phyloP scores from a whole-genome alignment of 2,888 invertebrate species.

The Dyspetes luteomarginatus region DNA sequence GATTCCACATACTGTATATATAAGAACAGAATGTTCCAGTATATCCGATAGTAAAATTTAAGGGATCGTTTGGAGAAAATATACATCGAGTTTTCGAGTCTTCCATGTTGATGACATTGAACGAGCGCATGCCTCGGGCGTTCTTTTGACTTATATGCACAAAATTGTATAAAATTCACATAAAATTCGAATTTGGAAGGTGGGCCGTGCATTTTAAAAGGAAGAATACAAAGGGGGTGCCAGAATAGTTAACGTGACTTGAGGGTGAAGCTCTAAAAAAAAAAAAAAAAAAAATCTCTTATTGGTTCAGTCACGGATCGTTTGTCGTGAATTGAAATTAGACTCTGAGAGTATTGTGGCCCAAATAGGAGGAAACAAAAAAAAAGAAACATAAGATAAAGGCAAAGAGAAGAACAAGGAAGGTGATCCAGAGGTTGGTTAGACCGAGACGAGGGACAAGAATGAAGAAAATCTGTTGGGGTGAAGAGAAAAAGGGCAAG shows the following conservation, averaged over 20 bases:
- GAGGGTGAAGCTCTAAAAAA: background rate
- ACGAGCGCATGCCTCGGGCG: constrained; percentile 46
- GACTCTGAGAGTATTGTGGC: constrained; percentile 62
- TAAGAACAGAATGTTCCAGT: constrained; percentile 14
- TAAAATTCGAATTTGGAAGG: constrained; percentile 47
- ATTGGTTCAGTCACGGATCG: constrained; percentile 79
- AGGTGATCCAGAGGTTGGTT: background rate
- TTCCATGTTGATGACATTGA: constrained; percentile 45
- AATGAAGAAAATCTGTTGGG: background rate
- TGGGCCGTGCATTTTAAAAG: constrained; percentile 45
- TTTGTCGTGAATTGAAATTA: constrained; percentile 72
- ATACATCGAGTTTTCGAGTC: constrained; percentile 38
- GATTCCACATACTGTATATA: background rate
- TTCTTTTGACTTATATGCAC: constrained; percentile 60
- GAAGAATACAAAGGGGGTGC: background rate
- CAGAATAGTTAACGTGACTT: background rate
- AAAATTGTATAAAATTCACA: constrained; percentile 59
- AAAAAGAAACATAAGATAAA: constrained; percentile 3
- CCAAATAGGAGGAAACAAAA: constrained; percentile 19
- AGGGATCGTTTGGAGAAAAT: constrained; percentile 14
- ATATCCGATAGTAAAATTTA: constrained; percentile 16
- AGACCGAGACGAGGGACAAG: background rate
- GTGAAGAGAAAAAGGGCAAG: background rate
- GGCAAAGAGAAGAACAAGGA: background rate
- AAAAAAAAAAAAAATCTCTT: constrained; percentile 66